Evolutionary conservation across 1,140 invertebrate species (phyloP).

Genomic region (Eciton burchellii): DNA sequence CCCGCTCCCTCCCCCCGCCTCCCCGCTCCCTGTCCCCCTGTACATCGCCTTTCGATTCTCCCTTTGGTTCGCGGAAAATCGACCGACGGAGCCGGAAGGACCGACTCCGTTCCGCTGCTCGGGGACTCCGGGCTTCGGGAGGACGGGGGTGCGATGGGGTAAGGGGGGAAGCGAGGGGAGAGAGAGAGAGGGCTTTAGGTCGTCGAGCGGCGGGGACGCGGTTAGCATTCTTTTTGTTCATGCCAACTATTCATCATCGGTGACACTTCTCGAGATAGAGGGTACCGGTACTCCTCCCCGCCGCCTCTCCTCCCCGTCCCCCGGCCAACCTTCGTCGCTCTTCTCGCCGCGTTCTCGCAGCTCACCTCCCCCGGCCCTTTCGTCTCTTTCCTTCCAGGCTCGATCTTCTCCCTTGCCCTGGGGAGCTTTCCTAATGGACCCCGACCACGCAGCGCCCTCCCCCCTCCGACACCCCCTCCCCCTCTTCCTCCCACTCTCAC

Average conservation of each 20-base stretch:
- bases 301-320: neutral
- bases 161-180: slow-evolving; percentile 62
- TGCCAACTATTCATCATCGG: slow-evolving; percentile 86
- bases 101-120: slow-evolving; percentile 35
- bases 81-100: slow-evolving; percentile 54
- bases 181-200: slow-evolving; percentile 68
- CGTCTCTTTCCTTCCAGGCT: slow-evolving; percentile 48
- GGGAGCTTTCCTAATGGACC: slow-evolving; percentile 84
- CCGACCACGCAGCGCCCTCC: slow-evolving; percentile 63
- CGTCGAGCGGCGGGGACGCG: slow-evolving; percentile 76
- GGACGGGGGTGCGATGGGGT: slow-evolving; percentile 56
- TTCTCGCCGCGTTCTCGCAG: slow-evolving; percentile 5
- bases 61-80: slow-evolving; percentile 70
- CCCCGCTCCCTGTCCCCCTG: no score
- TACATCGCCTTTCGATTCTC: slow-evolving; percentile 47
- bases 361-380: slow-evolving; percentile 33
- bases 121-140: slow-evolving; percentile 18
- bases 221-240: slow-evolving; percentile 86
- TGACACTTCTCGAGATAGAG: slow-evolving; percentile 85
- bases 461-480: slow-evolving; percentile 22
- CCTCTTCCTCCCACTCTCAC: neutral
- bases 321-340: slow-evolving; percentile 31
- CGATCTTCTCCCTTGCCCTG: slow-evolving; percentile 73
- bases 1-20: no score
- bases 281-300: slow-evolving; percentile 57